Conservation (phyloP, 2,797 vertebrate species). For the Amazonetta brasiliensis region DNA sequence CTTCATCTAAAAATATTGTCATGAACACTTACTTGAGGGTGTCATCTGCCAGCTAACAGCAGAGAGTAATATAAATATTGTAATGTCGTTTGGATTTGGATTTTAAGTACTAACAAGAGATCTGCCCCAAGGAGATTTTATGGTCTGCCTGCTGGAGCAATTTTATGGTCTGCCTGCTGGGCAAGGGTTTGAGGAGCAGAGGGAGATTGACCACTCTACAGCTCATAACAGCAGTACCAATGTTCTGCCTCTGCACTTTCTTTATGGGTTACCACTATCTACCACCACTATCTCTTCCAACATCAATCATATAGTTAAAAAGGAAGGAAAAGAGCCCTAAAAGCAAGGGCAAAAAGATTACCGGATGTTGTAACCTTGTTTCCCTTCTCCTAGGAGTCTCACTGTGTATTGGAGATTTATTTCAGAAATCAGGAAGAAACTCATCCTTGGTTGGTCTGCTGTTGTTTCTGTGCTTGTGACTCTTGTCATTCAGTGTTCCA, state of each 20-base stretch:
- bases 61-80: neutral
- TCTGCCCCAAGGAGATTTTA: neutral
- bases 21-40: neutral
- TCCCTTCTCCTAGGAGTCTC: neutral
- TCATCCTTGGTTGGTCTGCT: rapidly evolving
- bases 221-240: neutral
- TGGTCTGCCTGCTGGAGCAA: neutral
- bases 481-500: neutral
- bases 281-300: neutral
- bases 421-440: neutral
- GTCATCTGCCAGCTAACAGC: neutral
- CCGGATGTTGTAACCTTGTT: neutral
- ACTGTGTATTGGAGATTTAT: neutral
- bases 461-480: neutral
- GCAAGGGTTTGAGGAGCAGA: neutral
- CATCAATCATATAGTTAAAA: neutral
- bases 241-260: neutral
- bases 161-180: neutral
- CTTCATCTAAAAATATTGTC: neutral
- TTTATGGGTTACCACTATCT: neutral
- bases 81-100: neutral
- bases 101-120: neutral
- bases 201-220: neutral
- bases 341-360: neutral
- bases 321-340: neutral